Evolutionary conservation across 2,113 vertebrate species (phyloP).

Genomic region (Forbesichthys papilliferus): DNA sequence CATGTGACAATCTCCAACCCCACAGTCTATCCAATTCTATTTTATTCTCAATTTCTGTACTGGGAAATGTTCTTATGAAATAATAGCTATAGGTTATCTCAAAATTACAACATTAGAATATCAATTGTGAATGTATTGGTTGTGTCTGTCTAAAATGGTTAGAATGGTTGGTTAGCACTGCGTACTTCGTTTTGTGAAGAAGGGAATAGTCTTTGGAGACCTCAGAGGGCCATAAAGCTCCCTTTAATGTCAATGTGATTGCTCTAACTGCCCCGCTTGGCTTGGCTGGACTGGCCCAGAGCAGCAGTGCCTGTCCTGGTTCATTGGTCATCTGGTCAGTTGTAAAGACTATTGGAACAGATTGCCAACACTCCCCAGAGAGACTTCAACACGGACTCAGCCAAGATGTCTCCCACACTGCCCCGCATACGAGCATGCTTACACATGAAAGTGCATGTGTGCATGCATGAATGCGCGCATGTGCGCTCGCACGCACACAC

Average conservation of each 20-base stretch:
- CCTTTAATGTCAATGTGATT: conserved; percentile 69
- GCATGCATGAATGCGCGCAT: too few species aligned
- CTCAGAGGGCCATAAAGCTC: conserved; percentile 64
- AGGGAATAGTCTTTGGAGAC: conserved; percentile 50
- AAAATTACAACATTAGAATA: too few species aligned
- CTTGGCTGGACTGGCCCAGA: conserved; percentile 74
- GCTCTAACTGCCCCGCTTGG: conserved; percentile 72
- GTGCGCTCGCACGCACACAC: conserved; percentile 53
- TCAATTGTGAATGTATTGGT: too few species aligned
- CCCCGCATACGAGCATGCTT: conserved; percentile 57
- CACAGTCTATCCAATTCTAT: conserved; percentile 40
- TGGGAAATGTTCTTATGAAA: too few species aligned
- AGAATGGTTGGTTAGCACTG: conserved; percentile 30
- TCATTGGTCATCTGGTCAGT: conserved; percentile 79
- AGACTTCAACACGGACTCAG: conserved; percentile 71
- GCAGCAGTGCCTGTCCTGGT: conserved; percentile 80
- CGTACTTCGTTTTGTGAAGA: conserved; percentile 42
- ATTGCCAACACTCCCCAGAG: conserved; percentile 79
- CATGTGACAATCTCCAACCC: conserved; percentile 51
- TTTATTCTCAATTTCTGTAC: too few species aligned
- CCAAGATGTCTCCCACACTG: conserved; percentile 70
- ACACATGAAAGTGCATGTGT: conserved; percentile 47
- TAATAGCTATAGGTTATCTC: too few species aligned
- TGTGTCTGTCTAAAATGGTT: too few species aligned
- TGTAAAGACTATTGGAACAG: conserved; percentile 84